Evolutionary conservation across 2,113 vertebrate genomes (phyloP).

Genomic region (Xerus inauris): DNA sequence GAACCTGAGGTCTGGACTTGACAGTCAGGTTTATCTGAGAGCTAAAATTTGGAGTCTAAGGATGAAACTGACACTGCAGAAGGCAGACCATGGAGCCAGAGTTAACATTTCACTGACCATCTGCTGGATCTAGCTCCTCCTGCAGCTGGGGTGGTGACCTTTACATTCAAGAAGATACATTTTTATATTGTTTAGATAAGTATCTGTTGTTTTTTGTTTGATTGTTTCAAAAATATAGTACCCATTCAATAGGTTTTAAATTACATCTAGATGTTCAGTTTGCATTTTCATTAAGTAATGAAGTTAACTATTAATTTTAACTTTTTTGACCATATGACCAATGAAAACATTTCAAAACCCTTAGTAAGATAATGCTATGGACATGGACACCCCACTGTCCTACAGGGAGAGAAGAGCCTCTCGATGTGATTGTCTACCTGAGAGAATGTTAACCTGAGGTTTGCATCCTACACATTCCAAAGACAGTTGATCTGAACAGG

Average conservation of each 20-base stretch:
- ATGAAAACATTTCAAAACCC: not conserved
- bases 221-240: not conserved
- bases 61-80: not conserved
- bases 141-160: not conserved
- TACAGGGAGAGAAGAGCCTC: not conserved
- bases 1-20: too few relatives aligned
- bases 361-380: not conserved
- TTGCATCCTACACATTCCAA: not conserved
- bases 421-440: too few relatives aligned
- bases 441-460: not conserved
- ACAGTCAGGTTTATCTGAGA: too few relatives aligned
- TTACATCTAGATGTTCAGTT: not conserved
- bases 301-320: not conserved
- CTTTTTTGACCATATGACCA: not conserved
- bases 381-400: not conserved
- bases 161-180: not conserved
- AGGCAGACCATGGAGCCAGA: not conserved
- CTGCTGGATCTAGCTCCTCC: not conserved
- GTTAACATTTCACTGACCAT: not conserved
- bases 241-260: not conserved
- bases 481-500: not conserved
- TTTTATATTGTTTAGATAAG: not conserved
- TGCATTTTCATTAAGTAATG: not conserved
- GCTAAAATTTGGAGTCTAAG: fast-evolving
- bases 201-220: not conserved